Conservation (phyloP, 2,888 invertebrate species). For the Apotomis capreana region DNA sequence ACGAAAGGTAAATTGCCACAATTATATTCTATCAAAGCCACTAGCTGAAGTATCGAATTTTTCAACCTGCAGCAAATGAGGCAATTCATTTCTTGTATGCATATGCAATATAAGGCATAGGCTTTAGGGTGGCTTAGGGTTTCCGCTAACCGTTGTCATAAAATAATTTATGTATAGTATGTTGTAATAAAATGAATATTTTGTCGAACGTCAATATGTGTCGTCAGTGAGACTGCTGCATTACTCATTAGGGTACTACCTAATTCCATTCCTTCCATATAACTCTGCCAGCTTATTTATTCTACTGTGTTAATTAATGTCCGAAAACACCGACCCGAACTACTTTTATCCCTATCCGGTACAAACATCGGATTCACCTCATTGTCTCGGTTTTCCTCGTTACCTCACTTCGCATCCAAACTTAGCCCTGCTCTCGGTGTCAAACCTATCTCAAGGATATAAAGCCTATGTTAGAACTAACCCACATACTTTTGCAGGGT, state of each 20-base stretch:
- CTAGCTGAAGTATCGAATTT: no score
- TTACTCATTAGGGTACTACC: background rate
- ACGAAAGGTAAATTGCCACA: no score
- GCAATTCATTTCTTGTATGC: no score
- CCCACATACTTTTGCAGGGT: constrained; percentile 43
- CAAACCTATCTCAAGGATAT: constrained; percentile 42
- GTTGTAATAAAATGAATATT: no score
- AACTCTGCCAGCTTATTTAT: constrained; percentile 11
- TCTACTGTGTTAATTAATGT: constrained; percentile 11
- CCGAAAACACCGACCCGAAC: constrained; percentile 27
- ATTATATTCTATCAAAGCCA: no score
- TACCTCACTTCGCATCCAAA: constrained; percentile 43
- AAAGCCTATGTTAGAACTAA: constrained; percentile 45
- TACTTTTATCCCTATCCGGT: constrained; percentile 35
- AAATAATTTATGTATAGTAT: no score
- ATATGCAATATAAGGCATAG: no score
- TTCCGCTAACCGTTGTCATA: no score
- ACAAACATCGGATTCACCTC: constrained; percentile 40
- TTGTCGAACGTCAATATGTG: no score
- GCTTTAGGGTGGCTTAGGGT: no score
- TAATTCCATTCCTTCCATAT: constrained; percentile 11
- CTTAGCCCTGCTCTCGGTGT: constrained; percentile 41
- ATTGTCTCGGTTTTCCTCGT: constrained; percentile 44
- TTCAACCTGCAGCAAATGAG: no score
- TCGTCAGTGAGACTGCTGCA: no score